A percentile compares a stretch with the other conserved stretches of the same genome.
Evolutionary conservation across 64 coral and sea anemone species (phyloP).

Genomic region (Dendrophyllia cribrosa): DNA sequence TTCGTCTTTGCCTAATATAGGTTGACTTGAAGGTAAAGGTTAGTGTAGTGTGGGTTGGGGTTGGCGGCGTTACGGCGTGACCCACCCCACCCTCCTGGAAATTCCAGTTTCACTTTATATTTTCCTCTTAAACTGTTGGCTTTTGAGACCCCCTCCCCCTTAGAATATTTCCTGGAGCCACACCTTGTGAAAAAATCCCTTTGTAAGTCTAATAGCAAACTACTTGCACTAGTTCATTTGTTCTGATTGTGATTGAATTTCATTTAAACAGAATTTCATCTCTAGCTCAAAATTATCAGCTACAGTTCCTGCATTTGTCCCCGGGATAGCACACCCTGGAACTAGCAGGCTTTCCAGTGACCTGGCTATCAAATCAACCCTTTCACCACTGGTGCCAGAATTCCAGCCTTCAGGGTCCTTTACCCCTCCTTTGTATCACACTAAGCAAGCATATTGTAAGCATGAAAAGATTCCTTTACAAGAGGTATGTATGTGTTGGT

Average conservation of each 20-base stretch:
- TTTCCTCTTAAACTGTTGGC: too few relatives aligned
- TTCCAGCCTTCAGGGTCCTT: slow-evolving; percentile 1
- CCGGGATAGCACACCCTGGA: background rate
- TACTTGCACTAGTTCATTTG: background rate
- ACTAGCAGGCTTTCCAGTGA: background rate
- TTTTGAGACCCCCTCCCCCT: too few relatives aligned
- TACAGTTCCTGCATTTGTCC: slow-evolving; percentile 36
- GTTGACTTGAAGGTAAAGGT: too few relatives aligned
- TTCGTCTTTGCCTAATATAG: too few relatives aligned
- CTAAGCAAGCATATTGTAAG: background rate
- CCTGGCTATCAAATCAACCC: background rate
- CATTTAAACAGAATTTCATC: background rate
- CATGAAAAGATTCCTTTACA: background rate
- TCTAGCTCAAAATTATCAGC: slow-evolving; percentile 13
- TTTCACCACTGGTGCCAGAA: slow-evolving; percentile 27
- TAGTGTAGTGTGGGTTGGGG: too few relatives aligned
- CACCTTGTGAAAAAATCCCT: too few relatives aligned
- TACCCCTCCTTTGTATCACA: background rate
- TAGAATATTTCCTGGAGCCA: too few relatives aligned
- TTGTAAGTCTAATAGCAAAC: too few relatives aligned
- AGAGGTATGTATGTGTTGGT: background rate
- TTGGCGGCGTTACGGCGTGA: too few relatives aligned
- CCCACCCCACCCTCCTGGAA: too few relatives aligned
- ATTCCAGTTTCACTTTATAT: too few relatives aligned
- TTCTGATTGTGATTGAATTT: background rate